phyloP scores from a whole-genome alignment of 2,888 invertebrate species.

The Scaptomyza polygonia region DNA sequence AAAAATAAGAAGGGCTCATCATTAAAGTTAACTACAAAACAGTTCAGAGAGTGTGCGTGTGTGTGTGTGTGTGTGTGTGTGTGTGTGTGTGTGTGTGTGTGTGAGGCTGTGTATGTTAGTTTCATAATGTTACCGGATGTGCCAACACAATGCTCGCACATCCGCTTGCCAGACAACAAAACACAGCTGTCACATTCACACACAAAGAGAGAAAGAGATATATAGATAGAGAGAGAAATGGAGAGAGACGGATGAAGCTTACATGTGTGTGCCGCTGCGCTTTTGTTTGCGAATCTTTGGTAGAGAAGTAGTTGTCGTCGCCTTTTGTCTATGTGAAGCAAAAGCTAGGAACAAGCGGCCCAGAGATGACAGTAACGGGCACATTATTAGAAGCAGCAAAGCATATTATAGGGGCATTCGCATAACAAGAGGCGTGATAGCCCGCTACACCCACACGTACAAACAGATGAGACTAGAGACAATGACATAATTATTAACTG shows the following conservation, averaged over 20 bases:
- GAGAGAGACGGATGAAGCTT: slow-evolving; percentile 6
- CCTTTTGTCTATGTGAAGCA: slow-evolving; percentile 46
- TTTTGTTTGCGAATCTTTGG: slow-evolving; percentile 72
- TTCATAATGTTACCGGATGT: slow-evolving; percentile 78
- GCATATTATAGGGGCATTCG: slow-evolving; percentile 78
- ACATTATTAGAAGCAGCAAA: slow-evolving; percentile 75
- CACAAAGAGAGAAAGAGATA: slow-evolving; percentile 38
- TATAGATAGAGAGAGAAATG: slow-evolving; percentile 1
- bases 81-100: slow-evolving; percentile 48
- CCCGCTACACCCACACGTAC: slow-evolving; percentile 17
- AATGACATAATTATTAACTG: slow-evolving; percentile 77
- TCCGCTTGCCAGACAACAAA: slow-evolving; percentile 74
- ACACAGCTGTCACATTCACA: slow-evolving; percentile 74
- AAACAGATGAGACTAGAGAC: slow-evolving; percentile 28
- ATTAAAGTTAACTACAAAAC: slow-evolving; percentile 68
- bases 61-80: no score
- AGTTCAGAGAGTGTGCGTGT: slow-evolving; percentile 29
- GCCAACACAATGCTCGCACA: slow-evolving; percentile 79
- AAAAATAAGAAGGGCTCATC: slow-evolving; percentile 45
- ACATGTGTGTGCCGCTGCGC: slow-evolving; percentile 55
- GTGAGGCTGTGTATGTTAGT: slow-evolving; percentile 56
- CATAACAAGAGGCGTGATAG: slow-evolving; percentile 71
- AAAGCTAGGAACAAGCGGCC: slow-evolving; percentile 4
- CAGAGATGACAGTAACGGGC: slow-evolving; percentile 65
- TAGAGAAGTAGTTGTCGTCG: slow-evolving; percentile 37